Conservation (phyloP, 2,113 vertebrate genomes). For the Dicrurus megarhynchus region DNA sequence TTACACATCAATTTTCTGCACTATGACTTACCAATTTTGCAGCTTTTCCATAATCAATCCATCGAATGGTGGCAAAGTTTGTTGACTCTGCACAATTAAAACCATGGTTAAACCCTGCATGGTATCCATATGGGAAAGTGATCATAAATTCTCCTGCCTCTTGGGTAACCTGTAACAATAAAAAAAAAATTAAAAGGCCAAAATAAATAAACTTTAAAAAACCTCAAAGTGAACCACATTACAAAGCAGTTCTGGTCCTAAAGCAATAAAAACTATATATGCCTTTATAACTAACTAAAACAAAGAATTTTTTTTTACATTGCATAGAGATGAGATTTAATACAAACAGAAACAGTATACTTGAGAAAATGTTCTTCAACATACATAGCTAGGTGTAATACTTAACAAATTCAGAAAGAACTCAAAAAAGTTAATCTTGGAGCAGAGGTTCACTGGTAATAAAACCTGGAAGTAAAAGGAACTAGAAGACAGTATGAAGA, state of each 20-base stretch:
- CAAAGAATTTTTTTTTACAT: neutral
- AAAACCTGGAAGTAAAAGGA: neutral
- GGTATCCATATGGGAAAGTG: slow-evolving; percentile 97
- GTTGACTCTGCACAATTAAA: slow-evolving; percentile 99
- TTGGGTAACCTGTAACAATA: slow-evolving; percentile 85
- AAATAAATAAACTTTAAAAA: neutral
- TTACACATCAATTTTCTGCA: neutral
- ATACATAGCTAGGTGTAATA: neutral
- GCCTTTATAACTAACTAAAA: neutral
- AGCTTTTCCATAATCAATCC: slow-evolving; percentile 97
- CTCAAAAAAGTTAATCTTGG: neutral
- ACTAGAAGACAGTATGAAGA: neutral
- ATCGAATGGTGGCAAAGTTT: slow-evolving; percentile 94
- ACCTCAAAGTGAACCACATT: neutral
- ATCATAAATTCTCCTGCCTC: slow-evolving; percentile 97
- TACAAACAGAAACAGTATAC: neutral
- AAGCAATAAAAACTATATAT: neutral
- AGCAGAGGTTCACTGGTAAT: neutral
- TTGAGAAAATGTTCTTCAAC: neutral
- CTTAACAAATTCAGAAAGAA: neutral
- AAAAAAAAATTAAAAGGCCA: neutral
- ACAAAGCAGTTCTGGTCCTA: neutral
- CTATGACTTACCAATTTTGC: slow-evolving; percentile 82
- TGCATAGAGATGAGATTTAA: neutral
- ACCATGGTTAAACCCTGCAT: slow-evolving; percentile 97